Evolutionary conservation across 2,797 vertebrate genomes (phyloP).

Genomic region (Remorina albescens): DNA sequence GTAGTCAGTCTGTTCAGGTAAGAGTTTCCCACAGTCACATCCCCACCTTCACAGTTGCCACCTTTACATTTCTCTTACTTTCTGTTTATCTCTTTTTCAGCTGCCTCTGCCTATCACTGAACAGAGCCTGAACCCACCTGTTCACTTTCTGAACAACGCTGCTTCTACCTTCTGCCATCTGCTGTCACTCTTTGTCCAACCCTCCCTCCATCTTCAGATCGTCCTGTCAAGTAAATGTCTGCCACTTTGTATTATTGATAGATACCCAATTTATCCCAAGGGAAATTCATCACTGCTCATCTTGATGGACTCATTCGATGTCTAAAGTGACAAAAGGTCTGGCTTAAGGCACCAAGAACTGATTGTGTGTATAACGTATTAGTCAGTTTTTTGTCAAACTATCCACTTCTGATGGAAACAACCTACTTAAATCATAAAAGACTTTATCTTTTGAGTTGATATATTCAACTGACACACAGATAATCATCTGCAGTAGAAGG

Average conservation of each 20-base stretch:
- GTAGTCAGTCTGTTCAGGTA: constrained; percentile 21
- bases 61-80: constrained; percentile 21
- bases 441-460: too few species aligned
- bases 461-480: too few species aligned
- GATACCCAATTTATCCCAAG: too few species aligned
- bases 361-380: not conserved
- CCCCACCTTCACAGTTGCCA: not conserved
- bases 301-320: not conserved
- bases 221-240: not conserved
- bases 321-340: not conserved
- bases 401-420: constrained; percentile 4
- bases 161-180: constrained; percentile 43
- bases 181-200: constrained; percentile 17
- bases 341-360: not conserved
- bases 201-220: not conserved
- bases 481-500: not conserved
- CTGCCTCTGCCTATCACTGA: constrained; percentile 55
- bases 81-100: constrained; percentile 44
- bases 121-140: constrained; percentile 55
- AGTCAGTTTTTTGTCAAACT: too few species aligned
- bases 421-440: not conserved
- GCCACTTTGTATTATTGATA: not conserved
- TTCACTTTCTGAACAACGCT: constrained; percentile 25
- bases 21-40: constrained; percentile 18
- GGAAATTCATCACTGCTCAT: too few species aligned